These are phyloP conservation scores for Synergus laeviventris DNA, from an alignment of 2,888 invertebrate species.

Conservation along the genomic window DNA sequence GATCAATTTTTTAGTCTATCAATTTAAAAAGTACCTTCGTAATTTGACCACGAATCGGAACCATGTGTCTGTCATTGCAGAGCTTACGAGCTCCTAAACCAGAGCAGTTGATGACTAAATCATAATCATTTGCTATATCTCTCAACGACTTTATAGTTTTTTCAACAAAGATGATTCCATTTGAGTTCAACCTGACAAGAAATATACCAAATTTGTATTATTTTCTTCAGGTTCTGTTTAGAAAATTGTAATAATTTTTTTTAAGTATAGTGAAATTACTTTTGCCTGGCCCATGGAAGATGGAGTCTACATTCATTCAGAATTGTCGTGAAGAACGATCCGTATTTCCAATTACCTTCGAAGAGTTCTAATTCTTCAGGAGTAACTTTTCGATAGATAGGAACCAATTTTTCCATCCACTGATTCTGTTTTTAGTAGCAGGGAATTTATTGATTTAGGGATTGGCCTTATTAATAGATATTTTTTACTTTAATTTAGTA, in stretches of 20 bases:
- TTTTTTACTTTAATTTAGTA: too few relatives aligned
- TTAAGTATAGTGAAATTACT: slow-evolving; percentile 75
- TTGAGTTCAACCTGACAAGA: slow-evolving; percentile 77
- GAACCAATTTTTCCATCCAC: slow-evolving; percentile 86
- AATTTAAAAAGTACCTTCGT: slow-evolving; percentile 79
- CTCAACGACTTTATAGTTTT: slow-evolving; percentile 80
- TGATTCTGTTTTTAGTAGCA: slow-evolving; percentile 79
- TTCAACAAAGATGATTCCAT: slow-evolving; percentile 81
- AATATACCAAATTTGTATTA: slow-evolving; percentile 4
- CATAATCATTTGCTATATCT: slow-evolving; percentile 80
- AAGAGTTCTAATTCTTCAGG: slow-evolving; percentile 86
- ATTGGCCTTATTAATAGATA: background rate
- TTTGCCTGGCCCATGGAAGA: slow-evolving; percentile 87
- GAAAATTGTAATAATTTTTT: background rate
- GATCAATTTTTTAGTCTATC: background rate
- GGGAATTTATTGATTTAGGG: background rate
- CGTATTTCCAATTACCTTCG: slow-evolving; percentile 88
- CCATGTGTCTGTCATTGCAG: slow-evolving; percentile 85
- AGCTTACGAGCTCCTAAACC: slow-evolving; percentile 89
- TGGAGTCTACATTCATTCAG: slow-evolving; percentile 85
- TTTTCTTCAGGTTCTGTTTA: too few relatives aligned
- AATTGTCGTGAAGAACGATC: slow-evolving; percentile 88
- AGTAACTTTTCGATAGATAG: slow-evolving; percentile 84
- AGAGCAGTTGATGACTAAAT: slow-evolving; percentile 90
- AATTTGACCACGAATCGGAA: slow-evolving; percentile 91